These are phyloP conservation scores for Bucco capensis DNA, from an alignment of 2,113 vertebrate genomes.

Conservation along the genomic window DNA sequence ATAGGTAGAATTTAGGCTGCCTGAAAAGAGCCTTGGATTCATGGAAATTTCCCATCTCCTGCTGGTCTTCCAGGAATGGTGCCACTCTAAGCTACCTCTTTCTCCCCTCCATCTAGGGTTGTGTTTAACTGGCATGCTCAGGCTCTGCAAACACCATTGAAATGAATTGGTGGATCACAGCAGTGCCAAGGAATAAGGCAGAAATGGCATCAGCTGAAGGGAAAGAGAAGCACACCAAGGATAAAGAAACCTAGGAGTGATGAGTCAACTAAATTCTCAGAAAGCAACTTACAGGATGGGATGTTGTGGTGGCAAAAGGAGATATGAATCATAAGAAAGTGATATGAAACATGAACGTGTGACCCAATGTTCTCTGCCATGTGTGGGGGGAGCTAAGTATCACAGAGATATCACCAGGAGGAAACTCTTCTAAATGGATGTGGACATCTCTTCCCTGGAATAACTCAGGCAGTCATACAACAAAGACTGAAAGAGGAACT, in stretches of 20 bases:
- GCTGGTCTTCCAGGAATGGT: neutral
- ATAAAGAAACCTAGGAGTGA: neutral
- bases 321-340: neutral
- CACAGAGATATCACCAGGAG: neutral
- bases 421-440: neutral
- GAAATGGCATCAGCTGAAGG: neutral
- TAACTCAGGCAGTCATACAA: neutral
- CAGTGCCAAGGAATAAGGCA: neutral
- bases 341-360: neutral
- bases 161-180: neutral
- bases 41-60: neutral
- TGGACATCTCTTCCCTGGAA: neutral
- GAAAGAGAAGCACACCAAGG: neutral
- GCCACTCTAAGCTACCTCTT: neutral
- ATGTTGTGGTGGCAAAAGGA: neutral
- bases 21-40: neutral
- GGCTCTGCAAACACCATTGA: neutral
- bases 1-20: neutral
- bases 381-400: rapidly evolving
- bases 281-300: neutral
- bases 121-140: neutral
- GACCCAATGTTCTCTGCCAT: neutral
- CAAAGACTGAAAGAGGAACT: constrained; percentile 6
- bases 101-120: neutral
- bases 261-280: neutral